Base-by-base conservation (phyloP, 2,113 vertebrate genomes). In the Heterochromis multidens region DNA sequence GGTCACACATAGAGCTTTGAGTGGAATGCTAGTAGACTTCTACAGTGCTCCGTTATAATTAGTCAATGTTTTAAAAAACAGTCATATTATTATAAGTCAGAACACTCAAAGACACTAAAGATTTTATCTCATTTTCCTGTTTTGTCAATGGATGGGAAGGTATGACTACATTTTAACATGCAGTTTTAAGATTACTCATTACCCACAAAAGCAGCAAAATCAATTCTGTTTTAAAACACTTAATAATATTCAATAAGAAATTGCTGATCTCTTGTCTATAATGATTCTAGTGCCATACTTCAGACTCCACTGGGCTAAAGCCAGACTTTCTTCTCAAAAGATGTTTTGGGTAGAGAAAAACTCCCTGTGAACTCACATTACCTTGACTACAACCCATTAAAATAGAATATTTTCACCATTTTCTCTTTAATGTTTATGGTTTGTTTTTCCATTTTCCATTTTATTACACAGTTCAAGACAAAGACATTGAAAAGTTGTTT, bases 261-360 rank as follows among this genome's bases (percentile, higher is more conserved):
- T 49, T 5, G 19, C 16, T 0, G 0, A 21, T 49, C 27, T 72
- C 43, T 70, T 35, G 19, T 21, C 33, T 17, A 49, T 49, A 5
- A 49, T 17, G n/a, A 1, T 40, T 65, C 33, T 65, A 13, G 61
- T 37, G 8, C 16, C 63, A 17, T 67, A 46, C 25, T 67, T 25
- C 33, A 40, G 37, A 43, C n/a, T 67, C 37, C 40, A 4, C 1
- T 40, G 25, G 65, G 23, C 23, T 49, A 49, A 49, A 72, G 19
- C 35, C 25, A 59, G 25, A 7, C 5, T 3, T 37, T 19, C 12
- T 13, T 11, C 12, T 63, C 19, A 0, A 49, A 72, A 13, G 25
- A 72, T 29, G 16, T 72, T 72, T 29, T 4, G 0, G 25, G 67
- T 11, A 2, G 67, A 72, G 67, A 21, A 49, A 72, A 72, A 25